Conservation (phyloP, 2,888 invertebrate genomes). For the Xanthia icteritia region DNA sequence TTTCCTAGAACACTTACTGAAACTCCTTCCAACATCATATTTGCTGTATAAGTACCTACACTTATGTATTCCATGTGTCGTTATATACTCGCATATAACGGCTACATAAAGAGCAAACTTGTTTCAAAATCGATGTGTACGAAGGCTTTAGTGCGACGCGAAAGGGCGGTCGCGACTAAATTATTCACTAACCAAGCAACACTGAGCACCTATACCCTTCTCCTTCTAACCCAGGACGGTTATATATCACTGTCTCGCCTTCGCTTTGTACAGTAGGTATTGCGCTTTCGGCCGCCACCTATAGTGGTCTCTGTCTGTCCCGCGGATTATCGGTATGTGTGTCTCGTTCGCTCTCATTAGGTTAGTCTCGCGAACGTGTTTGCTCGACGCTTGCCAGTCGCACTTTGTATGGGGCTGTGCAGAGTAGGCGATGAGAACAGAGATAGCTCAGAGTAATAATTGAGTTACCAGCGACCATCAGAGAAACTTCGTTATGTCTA, state of each 20-base stretch:
- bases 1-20: slow-evolving; percentile 23
- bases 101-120: slow-evolving; percentile 67
- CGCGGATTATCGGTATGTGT: slow-evolving; percentile 61
- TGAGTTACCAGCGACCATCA: background rate
- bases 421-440: slow-evolving; percentile 71
- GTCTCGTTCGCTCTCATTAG: slow-evolving; percentile 88
- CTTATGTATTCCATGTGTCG: slow-evolving; percentile 1
- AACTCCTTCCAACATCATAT: slow-evolving; percentile 19
- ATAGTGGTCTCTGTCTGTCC: slow-evolving; percentile 76
- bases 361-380: slow-evolving; percentile 87
- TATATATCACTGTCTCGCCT: slow-evolving; percentile 67
- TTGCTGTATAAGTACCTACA: background rate
- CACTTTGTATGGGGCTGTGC: slow-evolving; percentile 77
- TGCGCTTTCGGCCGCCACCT: slow-evolving; percentile 89
- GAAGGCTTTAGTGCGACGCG: slow-evolving; percentile 68
- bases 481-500: background rate
- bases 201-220: slow-evolving; percentile 82
- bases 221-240: slow-evolving; percentile 65
- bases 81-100: slow-evolving; percentile 38
- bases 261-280: slow-evolving; percentile 77
- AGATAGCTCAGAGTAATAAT: slow-evolving; percentile 37
- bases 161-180: slow-evolving; percentile 88
- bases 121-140: slow-evolving; percentile 73
- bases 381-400: slow-evolving; percentile 88
- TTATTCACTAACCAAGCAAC: slow-evolving; percentile 85